Percentiles rank a stretch among this genome's conserved stretches.
Evolutionary conservation across 2,888 invertebrate species (phyloP).

Genomic region (Meganola albula): DNA sequence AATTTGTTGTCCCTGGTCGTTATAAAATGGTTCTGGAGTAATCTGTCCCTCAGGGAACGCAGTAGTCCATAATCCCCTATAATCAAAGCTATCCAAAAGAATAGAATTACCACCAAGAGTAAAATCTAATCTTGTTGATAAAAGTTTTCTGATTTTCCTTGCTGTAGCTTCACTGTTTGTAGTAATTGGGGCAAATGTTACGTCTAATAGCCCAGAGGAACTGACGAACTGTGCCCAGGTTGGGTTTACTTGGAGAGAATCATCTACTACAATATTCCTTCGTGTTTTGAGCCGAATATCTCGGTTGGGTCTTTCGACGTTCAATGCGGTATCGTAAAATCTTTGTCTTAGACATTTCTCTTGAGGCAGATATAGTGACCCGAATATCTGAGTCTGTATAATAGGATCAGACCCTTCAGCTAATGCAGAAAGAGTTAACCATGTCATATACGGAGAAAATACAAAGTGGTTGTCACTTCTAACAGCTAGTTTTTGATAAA

Average conservation of each 20-base stretch:
- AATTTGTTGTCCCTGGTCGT: slow-evolving; percentile 25
- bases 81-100: slow-evolving; percentile 31
- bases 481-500: slow-evolving; percentile 17
- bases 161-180: slow-evolving; percentile 11
- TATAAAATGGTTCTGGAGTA: slow-evolving; percentile 31
- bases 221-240: slow-evolving; percentile 16
- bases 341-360: slow-evolving; percentile 25
- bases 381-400: slow-evolving; percentile 19
- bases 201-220: slow-evolving; percentile 13
- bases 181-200: slow-evolving; percentile 17
- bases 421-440: slow-evolving; percentile 32
- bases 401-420: slow-evolving; percentile 29
- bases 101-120: slow-evolving; percentile 26
- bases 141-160: slow-evolving; percentile 11
- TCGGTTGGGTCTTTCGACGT: slow-evolving; percentile 21
- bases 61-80: slow-evolving; percentile 30
- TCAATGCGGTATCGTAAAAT: slow-evolving; percentile 29
- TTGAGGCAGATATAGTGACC: slow-evolving; percentile 25
- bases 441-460: slow-evolving; percentile 30
- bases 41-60: slow-evolving; percentile 27
- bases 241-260: slow-evolving; percentile 14
- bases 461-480: slow-evolving; percentile 24
- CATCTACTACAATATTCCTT: slow-evolving; percentile 23
- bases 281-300: slow-evolving; percentile 24
- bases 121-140: slow-evolving; percentile 10